phyloP scores from a whole-genome alignment of 2,888 invertebrate genomes.

The Tenthredo livida region DNA sequence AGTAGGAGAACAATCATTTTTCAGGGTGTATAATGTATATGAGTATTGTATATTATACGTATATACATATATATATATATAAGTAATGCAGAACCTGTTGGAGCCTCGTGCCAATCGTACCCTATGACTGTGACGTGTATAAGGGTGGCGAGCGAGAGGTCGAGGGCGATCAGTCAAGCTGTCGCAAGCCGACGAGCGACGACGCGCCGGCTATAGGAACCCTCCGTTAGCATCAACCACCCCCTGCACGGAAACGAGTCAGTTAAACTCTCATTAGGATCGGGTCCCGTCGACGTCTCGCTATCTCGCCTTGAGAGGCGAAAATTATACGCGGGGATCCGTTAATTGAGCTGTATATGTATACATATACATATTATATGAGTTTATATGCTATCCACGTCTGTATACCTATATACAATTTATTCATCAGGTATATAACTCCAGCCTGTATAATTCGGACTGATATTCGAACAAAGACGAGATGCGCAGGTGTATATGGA shows the following conservation, averaged over 20 bases:
- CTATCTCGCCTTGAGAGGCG: constrained; percentile 60
- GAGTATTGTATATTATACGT: too few relatives aligned
- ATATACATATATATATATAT: background rate
- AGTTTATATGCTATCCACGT: background rate
- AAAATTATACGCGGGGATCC: background rate
- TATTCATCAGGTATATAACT: too few relatives aligned
- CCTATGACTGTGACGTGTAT: background rate
- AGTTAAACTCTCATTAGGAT: constrained; percentile 72
- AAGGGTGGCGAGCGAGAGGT: constrained; percentile 37
- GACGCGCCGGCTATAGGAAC: background rate
- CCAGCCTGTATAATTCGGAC: too few relatives aligned
- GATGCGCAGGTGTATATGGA: background rate
- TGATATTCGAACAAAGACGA: too few relatives aligned
- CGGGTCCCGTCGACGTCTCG: constrained; percentile 31
- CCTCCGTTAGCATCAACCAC: constrained; percentile 63
- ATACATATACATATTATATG: background rate
- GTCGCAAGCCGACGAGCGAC: constrained; percentile 32
- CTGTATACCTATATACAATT: background rate
- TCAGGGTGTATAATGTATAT: background rate
- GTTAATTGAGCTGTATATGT: constrained; percentile 18
- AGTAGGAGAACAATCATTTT: background rate
- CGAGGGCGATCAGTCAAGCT: constrained; percentile 50
- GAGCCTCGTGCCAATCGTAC: background rate
- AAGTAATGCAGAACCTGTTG: constrained; percentile 8
- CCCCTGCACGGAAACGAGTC: constrained; percentile 65